Percentiles rank a stretch among this genome's conserved stretches.
Conservation (phyloP, 2,797 vertebrate species). For the Sebastes iracundus region DNA sequence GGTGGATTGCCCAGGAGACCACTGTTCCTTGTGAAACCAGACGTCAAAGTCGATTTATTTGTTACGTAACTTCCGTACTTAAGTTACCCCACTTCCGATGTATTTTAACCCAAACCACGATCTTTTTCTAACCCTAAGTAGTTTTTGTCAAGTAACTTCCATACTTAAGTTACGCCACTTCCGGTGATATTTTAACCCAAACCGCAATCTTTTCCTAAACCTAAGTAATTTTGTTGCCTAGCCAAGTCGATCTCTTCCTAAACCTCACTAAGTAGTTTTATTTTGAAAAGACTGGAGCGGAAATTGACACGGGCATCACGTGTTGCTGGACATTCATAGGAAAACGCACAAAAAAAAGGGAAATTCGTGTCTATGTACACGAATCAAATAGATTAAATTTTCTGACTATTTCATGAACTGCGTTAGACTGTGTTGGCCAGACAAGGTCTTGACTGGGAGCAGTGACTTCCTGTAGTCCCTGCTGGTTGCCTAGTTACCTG, state of each 20-base stretch:
- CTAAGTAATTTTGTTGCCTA: no score
- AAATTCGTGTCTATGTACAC: background rate
- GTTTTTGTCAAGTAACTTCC: no score
- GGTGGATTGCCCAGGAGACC: no score
- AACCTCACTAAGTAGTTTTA: background rate
- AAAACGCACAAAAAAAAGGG: background rate
- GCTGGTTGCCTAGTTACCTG: background rate
- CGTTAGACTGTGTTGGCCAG: background rate
- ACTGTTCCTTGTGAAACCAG: no score
- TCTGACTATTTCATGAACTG: background rate
- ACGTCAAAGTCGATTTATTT: no score
- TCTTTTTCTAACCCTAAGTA: no score
- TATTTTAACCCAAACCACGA: no score
- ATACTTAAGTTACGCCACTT: no score
- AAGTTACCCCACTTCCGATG: no score
- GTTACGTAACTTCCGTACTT: no score
- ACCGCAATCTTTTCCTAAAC: background rate
- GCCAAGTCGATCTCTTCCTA: background rate
- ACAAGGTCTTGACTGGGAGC: background rate
- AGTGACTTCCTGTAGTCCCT: background rate
- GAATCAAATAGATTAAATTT: background rate
- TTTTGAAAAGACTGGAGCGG: background rate
- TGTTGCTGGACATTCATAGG: background rate
- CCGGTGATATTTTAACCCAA: no score
- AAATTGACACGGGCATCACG: background rate